Percentiles rank a stretch among this genome's conserved stretches.
Conservation (phyloP, 1,140 invertebrate genomes). For the Drosophila ohnishii region DNA sequence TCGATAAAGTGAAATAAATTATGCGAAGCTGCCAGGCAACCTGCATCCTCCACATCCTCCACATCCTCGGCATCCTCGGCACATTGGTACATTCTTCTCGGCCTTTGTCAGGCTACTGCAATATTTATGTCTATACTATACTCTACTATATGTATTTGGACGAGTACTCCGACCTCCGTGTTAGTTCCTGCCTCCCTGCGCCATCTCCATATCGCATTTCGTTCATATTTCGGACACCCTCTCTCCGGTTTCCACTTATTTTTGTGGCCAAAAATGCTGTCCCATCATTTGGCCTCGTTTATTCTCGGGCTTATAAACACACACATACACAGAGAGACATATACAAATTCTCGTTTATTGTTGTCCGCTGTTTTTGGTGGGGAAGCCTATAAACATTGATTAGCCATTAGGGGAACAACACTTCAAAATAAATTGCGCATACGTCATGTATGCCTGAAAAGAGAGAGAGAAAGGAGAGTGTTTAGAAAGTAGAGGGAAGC, state of each 20-base stretch:
- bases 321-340: background rate
- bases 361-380: constrained; percentile 17
- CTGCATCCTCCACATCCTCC: background rate
- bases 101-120: constrained; percentile 63
- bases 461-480: constrained; percentile 2
- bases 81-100: constrained; percentile 37
- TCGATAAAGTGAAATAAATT: constrained; percentile 73
- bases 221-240: constrained; percentile 34
- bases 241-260: background rate
- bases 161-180: background rate
- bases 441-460: constrained; percentile 59
- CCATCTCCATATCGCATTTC: constrained; percentile 43
- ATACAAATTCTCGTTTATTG: constrained; percentile 24
- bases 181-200: background rate
- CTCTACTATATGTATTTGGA: background rate
- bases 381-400: constrained; percentile 67
- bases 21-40: constrained; percentile 39
- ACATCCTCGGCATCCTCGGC: background rate
- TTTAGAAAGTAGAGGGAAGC: background rate
- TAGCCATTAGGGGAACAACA: constrained; percentile 60
- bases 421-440: constrained; percentile 63
- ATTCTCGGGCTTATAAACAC: background rate
- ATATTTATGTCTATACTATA: constrained; percentile 50
- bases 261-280: constrained; percentile 25
- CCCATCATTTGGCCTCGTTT: constrained; percentile 18